Percentiles rank a stretch among this genome's conserved stretches.
These are phyloP conservation scores for Dasypus novemcinctus DNA, from an alignment of 2,113 vertebrate species.

Conservation along the genomic window DNA sequence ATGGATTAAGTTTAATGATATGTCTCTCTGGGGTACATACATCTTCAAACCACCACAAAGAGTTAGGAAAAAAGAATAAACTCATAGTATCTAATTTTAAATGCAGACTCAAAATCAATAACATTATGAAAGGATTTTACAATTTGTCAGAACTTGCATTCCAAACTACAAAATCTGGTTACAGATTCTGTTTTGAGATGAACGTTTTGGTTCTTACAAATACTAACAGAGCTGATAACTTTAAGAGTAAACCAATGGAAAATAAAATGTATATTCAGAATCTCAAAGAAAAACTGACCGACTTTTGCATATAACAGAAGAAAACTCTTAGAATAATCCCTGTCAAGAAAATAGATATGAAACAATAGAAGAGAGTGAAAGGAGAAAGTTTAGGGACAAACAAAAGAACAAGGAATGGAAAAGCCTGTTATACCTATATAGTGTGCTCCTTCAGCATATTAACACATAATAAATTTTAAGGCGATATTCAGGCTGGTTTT, in stretches of 20 bases:
- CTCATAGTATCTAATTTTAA: neutral
- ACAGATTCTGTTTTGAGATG: neutral
- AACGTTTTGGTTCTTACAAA: neutral
- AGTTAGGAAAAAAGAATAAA: neutral
- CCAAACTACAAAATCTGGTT: neutral
- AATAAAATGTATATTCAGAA: neutral
- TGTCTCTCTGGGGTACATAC: too few species aligned
- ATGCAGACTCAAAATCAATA: neutral
- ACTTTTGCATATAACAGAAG: neutral
- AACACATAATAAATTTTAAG: slow-evolving; percentile 34
- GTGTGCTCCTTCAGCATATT: neutral
- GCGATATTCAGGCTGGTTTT: neutral
- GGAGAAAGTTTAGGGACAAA: neutral
- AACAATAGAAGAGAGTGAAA: neutral
- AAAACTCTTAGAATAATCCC: neutral
- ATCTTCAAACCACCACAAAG: too few species aligned
- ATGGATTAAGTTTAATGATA: too few species aligned
- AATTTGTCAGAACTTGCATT: neutral
- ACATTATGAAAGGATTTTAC: neutral
- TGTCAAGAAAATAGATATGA: neutral
- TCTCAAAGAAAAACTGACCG: neutral
- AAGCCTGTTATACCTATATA: neutral
- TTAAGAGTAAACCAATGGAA: neutral
- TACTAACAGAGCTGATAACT: neutral
- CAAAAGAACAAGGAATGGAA: neutral